Evolutionary conservation across 2,113 vertebrate species (phyloP).

Genomic region (Sturnus vulgaris): DNA sequence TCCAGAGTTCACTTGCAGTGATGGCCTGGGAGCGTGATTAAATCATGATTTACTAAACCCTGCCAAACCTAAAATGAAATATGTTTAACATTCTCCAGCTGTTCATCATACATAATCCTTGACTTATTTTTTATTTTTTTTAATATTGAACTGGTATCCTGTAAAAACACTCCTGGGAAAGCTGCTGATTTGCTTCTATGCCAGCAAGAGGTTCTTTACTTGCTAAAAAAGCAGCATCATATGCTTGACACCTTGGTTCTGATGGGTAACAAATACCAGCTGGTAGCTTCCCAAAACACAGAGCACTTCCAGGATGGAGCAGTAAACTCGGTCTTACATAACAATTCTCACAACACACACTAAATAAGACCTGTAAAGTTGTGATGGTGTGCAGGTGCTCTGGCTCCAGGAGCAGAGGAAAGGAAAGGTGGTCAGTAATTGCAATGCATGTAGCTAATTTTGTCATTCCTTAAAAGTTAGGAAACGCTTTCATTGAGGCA

Average conservation of each 20-base stretch:
- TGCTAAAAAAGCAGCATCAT: not conserved
- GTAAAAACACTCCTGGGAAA: conserved; percentile 34
- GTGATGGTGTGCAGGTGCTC: not conserved
- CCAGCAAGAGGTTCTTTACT: not conserved
- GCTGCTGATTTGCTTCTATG: not conserved
- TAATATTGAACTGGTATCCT: conserved; percentile 43
- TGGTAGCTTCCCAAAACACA: not conserved
- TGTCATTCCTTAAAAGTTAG: not conserved
- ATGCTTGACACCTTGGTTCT: conserved; percentile 20
- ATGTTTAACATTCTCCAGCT: conserved; percentile 66
- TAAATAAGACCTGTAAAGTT: not conserved
- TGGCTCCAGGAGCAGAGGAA: not conserved
- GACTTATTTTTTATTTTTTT: conserved; percentile 38
- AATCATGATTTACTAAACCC: conserved; percentile 58
- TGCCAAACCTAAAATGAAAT: conserved; percentile 71
- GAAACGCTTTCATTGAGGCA: not conserved
- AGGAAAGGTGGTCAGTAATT: not conserved
- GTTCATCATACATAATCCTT: conserved; percentile 58
- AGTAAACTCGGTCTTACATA: not conserved
- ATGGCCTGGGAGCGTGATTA: conserved; percentile 57
- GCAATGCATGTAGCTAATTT: not conserved
- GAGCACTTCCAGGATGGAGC: not conserved
- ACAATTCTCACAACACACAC: not conserved
- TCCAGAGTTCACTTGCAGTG: conserved; percentile 55
- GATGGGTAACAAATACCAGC: not conserved